Conservation (phyloP, 1,140 invertebrate genomes). For the Heliconius himera region DNA sequence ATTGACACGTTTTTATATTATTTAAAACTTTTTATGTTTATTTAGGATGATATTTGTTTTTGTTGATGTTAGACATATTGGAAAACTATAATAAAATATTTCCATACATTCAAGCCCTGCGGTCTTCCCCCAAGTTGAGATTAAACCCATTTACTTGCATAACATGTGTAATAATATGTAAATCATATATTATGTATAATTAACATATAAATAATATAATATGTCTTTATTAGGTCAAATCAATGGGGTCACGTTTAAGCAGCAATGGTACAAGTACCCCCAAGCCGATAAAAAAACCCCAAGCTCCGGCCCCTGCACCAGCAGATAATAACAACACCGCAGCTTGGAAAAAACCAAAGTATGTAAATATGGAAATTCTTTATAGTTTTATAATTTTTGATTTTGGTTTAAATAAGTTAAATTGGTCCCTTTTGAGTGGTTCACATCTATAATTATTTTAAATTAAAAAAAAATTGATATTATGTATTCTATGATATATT, state of each 20-base stretch:
- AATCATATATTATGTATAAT: no score
- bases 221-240: constrained; percentile 64
- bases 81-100: no score
- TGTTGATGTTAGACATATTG: no score
- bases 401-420: background rate
- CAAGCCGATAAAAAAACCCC: constrained; percentile 38
- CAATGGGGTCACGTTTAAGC: constrained; percentile 68
- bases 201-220: no score
- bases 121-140: no score
- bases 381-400: background rate
- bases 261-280: constrained; percentile 46
- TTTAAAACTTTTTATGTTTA: no score
- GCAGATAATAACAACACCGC: constrained; percentile 65
- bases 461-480: background rate
- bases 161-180: no score
- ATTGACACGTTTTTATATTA: no score
- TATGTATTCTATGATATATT: background rate
- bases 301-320: constrained; percentile 22
- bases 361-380: constrained; percentile 18
- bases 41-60: no score
- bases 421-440: constrained; percentile 26
- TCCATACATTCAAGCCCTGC: no score
- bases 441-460: constrained; percentile 15
- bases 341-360: constrained; percentile 71
- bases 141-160: no score